A percentile compares a stretch with the other conserved stretches of the same genome.
phyloP scores from a whole-genome alignment of 2,113 vertebrate genomes.

The Mesoclemmys tuberculata region DNA sequence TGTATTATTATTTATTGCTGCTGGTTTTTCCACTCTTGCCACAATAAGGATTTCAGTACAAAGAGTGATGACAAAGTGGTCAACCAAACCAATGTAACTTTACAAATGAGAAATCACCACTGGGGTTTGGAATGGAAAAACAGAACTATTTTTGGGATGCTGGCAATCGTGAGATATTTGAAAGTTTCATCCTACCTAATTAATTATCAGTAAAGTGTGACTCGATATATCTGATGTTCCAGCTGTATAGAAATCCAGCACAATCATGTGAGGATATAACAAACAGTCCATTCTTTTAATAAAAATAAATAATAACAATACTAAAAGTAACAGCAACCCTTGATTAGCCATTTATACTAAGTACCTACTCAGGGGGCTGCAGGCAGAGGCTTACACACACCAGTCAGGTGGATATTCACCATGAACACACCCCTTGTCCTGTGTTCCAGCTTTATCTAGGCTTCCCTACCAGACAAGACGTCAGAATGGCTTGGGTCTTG shows the following conservation, averaged over 20 bases:
- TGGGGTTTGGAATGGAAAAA: conserved; percentile 12
- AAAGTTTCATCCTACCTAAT: not conserved
- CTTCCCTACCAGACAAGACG: not conserved
- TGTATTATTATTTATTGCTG: not conserved
- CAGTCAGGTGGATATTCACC: fast-evolving
- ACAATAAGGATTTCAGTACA: not conserved
- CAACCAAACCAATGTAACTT: not conserved
- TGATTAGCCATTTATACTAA: not conserved
- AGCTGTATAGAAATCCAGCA: not conserved
- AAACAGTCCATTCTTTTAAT: not conserved
- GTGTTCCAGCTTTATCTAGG: not conserved
- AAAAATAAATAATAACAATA: not conserved
- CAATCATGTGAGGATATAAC: not conserved
- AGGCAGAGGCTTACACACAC: fast-evolving
- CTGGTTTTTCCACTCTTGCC: not conserved
- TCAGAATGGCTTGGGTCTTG: fast-evolving
- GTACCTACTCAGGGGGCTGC: not conserved
- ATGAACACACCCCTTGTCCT: fast-evolving
- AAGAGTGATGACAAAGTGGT: not conserved
- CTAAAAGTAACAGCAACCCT: not conserved
- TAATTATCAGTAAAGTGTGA: not conserved
- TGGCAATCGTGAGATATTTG: conserved; percentile 23
- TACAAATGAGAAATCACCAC: conserved; percentile 23
- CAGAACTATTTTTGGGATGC: conserved; percentile 12
- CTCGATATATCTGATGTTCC: fast-evolving